These are phyloP conservation scores for Phengaris alcon DNA, from an alignment of 2,888 invertebrate genomes.

Conservation along the genomic window DNA sequence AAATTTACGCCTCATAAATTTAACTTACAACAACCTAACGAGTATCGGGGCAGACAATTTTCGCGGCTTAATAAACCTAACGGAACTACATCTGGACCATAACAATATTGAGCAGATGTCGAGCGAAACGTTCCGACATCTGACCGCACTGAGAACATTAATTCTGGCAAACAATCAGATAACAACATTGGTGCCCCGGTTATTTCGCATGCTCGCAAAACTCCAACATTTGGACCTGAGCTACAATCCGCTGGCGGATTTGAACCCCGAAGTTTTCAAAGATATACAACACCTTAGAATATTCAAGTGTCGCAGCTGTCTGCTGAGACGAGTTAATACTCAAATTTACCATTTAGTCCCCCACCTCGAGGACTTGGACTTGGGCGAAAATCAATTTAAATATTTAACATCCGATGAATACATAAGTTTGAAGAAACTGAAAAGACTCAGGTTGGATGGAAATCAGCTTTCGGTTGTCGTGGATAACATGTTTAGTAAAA, in stretches of 20 bases:
- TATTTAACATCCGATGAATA: conserved; percentile 86
- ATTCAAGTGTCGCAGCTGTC: conserved; percentile 86
- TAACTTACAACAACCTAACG: conserved; percentile 86
- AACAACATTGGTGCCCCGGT: conserved; percentile 83
- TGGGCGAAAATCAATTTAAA: conserved; percentile 88
- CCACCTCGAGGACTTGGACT: conserved; percentile 85
- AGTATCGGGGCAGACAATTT: conserved; percentile 86
- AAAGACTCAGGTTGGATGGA: conserved; percentile 83
- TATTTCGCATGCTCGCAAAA: conserved; percentile 86
- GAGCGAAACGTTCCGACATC: conserved; percentile 86
- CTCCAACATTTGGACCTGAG: conserved; percentile 86
- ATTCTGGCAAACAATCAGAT: conserved; percentile 84
- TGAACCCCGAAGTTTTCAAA: conserved; percentile 89
- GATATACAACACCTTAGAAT: conserved; percentile 85
- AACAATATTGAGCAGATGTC: conserved; percentile 87
- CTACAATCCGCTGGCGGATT: conserved; percentile 85
- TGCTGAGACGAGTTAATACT: conserved; percentile 85
- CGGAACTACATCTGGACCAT: conserved; percentile 84
- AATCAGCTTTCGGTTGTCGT: conserved; percentile 88
- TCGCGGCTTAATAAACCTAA: conserved; percentile 85
- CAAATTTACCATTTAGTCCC: conserved; percentile 88
- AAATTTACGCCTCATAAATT: conserved; percentile 80
- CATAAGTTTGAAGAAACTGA: conserved; percentile 82
- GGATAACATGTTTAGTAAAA: conserved; percentile 83
- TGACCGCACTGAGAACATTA: conserved; percentile 83